These are phyloP conservation scores for Melinopterus prodromus DNA, from an alignment of 2,888 invertebrate species.

Conservation along the genomic window DNA sequence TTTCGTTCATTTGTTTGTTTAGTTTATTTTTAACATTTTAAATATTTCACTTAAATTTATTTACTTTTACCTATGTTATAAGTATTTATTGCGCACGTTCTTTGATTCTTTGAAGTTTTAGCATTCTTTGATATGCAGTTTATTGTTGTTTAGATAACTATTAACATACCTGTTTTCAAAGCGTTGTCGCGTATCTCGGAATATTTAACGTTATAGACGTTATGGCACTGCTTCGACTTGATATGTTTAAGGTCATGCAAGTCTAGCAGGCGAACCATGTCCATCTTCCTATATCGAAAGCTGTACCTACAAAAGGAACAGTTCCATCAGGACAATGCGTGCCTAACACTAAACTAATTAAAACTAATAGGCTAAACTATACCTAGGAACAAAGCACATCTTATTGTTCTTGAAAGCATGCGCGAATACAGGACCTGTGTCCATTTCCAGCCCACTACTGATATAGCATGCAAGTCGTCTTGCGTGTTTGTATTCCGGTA, in stretches of 20 bases:
- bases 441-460: background rate
- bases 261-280: background rate
- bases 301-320: background rate
- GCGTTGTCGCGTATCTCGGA: background rate
- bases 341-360: background rate
- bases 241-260: background rate
- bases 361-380: background rate
- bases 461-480: background rate
- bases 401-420: background rate
- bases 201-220: slow-evolving; percentile 4
- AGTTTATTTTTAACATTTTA: no score
- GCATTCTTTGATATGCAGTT: no score
- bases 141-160: no score
- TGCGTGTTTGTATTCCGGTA: background rate
- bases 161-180: background rate
- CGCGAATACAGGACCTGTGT: background rate
- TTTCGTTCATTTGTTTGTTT: no score
- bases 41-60: no score
- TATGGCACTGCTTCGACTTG: background rate
- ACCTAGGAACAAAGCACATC: background rate
- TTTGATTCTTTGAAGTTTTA: no score
- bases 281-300: background rate
- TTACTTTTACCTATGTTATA: no score
- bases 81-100: no score
- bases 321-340: background rate